A percentile compares a stretch with the other conserved stretches of the same genome.
phyloP scores from a whole-genome alignment of 30 jellyfish, hydroid and myxozoan genomes.

The Sanderia malayensis region DNA sequence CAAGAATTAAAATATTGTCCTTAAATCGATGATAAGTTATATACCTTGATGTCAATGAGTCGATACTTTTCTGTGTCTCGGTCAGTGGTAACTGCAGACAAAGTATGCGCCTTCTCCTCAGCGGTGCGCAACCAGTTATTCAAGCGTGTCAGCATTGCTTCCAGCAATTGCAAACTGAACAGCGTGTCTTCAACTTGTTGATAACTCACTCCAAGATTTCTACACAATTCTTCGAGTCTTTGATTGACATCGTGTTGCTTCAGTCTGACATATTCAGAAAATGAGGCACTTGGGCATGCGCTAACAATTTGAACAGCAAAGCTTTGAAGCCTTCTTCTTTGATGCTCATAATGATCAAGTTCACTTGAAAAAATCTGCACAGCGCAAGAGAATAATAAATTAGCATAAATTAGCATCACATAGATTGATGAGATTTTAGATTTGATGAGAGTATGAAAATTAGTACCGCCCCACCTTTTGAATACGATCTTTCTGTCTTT shows the following conservation, averaged over 20 bases:
- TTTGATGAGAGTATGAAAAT: not conserved
- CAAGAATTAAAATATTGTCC: not conserved
- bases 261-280: conserved; percentile 52
- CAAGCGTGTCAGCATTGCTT: conserved; percentile 81
- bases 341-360: conserved; percentile 51
- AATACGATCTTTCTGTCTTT: conserved; percentile 43
- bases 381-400: not conserved
- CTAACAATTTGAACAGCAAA: conserved; percentile 72
- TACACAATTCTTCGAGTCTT: conserved; percentile 73
- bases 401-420: too few species aligned
- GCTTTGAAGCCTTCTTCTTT: conserved; percentile 49
- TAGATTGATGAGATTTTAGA: too few species aligned
- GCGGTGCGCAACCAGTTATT: conserved; percentile 68
- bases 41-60: conserved; percentile 63
- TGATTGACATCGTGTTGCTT: conserved; percentile 33
- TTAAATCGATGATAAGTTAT: not conserved
- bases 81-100: conserved; percentile 33
- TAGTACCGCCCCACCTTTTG: conserved; percentile 31
- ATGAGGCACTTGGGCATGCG: conserved; percentile 71
- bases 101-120: conserved; percentile 29
- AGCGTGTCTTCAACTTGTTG: conserved; percentile 60
- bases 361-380: conserved; percentile 63
- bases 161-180: conserved; percentile 73
- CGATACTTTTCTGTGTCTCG: conserved; percentile 41
- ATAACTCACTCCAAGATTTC: conserved; percentile 62